Base-by-base conservation (phyloP, 2,888 invertebrate genomes). In the Chrysolina oricalcia region DNA sequence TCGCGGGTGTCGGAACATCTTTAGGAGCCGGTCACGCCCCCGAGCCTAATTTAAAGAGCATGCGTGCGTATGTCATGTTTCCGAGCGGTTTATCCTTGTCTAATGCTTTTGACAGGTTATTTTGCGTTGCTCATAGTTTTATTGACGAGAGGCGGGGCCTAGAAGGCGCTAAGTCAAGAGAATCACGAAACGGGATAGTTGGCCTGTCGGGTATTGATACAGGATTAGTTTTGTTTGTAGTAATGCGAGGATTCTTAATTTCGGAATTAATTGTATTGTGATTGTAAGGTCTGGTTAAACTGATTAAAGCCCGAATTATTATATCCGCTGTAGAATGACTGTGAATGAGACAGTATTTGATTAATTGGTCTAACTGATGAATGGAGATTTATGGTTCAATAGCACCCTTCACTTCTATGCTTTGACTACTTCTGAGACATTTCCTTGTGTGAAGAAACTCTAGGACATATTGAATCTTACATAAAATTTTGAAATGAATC, bases 111-210 rank as follows among this genome's bases (percentile, higher is more conserved):
- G 77, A 70, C 67, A 68, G 74, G 62, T 70, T 53, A 82, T 83
- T 78, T 78, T 77, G 75, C 78, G 70, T 84, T 83, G 76, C 77
- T 75, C 76, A 73, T 75, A 73, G 78, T 80, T 83, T 84, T 86
- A 87, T 87, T 86, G 86, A 86, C 83, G 82, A 84, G 79, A 81
- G 88, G 88, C 82, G 88, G 86, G 80, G 83, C 83, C 83, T 84
- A 70, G 72, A 83, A 87, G 88, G 87, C 88, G 88, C 86, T 87
- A 89, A 89, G 89, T 88, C 88, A 89, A 85, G 85, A 84, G 87
- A 87, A 87, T 87, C 86, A 86, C 85, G 80, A 80, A 81, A 82
- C 80, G 76, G 80, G 75, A 77, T 69, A 79, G 76, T 77, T 79
- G 82, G 81, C 81, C 84, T 82, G 82, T 84, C 83, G 83, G 83